Evolutionary conservation across 2,113 vertebrate genomes (phyloP).

Genomic region (Psittacus erithacus): DNA sequence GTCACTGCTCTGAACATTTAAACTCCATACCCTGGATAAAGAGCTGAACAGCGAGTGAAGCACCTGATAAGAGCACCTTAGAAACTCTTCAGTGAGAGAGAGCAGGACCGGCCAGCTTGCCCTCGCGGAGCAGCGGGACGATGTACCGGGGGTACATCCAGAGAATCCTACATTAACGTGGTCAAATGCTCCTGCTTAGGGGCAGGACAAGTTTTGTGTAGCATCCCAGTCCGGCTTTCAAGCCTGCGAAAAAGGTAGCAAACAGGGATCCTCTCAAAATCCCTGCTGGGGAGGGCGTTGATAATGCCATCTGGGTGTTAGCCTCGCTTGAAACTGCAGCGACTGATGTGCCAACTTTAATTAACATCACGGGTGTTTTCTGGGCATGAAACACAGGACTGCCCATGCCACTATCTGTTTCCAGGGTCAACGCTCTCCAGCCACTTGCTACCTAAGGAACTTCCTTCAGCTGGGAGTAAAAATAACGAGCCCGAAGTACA

Average conservation of each 20-base stretch:
- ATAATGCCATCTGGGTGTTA: not conserved
- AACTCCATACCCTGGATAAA: not conserved
- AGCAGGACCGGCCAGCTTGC: not conserved
- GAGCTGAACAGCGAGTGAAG: not conserved
- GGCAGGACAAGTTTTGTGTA: not conserved
- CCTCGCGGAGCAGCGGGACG: fast-evolving
- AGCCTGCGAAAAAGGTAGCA: not conserved
- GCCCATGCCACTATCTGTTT: not conserved
- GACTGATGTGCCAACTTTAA: not conserved
- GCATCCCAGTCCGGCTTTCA: not conserved
- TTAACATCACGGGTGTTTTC: not conserved
- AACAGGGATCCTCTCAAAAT: not conserved
- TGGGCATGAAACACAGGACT: not conserved
- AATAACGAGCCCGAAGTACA: not conserved
- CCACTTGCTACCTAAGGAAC: not conserved
- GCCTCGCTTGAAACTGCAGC: not conserved
- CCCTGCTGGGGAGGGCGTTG: not conserved
- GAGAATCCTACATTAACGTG: fast-evolving
- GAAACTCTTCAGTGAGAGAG: not conserved
- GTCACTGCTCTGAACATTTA: not conserved
- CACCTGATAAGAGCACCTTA: not conserved
- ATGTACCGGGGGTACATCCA: fast-evolving
- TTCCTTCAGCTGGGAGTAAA: not conserved
- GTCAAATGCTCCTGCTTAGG: not conserved
- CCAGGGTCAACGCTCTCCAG: not conserved